Evolutionary conservation across 2,797 vertebrate genomes (phyloP), one percentile per base, ranked within the genome.

Genomic region (Sebastes dallii): DNA sequence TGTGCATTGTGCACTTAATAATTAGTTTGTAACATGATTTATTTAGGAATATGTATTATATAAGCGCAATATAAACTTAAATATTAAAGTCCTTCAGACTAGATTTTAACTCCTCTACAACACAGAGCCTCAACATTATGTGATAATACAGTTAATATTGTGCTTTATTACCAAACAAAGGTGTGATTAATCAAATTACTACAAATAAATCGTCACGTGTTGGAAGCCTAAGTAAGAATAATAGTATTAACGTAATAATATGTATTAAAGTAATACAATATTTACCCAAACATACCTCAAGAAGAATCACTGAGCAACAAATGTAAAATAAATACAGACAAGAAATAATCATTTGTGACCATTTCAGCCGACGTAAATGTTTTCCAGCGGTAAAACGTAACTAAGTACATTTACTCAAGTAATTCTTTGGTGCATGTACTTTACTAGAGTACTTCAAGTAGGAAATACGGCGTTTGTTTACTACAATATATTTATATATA

Each of bases 351-450:
- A 50, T 50, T 9, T 50, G 46, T 50, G 16, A 20, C 46, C 46
- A 50, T 50, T 50, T 50, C 9, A 18, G 42, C 42, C 6, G 42
- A 50, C 42, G 7, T 50, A 50, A 50, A 46, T 18, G 42, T 18
- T 18, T 50, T 50, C 18, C 16, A 50, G 46, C 3, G 46, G 46
- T 18, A 3, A 50, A 20, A 50, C 18, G 1, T 50, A 50, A 50
- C 42, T 2, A 50, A 50, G 16, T 50, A 50, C 16, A 18, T 50
- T 50, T 50, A 50, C 16, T 50, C 7, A 14, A 39, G 5, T 39
- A 14, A 39, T 0, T 50, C 18, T 50, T 0, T 0, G 16, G 16
- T 42, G 0, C 46, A 20, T 50, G 46, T 50, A 42, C 39, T 42
- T 42, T 0, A 42, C 39, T 42, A 6, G 1, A 42, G 39, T 42